These are phyloP conservation scores for Tachyglossus aculeatus DNA, from an alignment of 2,797 vertebrate genomes.

Conservation along the genomic window DNA sequence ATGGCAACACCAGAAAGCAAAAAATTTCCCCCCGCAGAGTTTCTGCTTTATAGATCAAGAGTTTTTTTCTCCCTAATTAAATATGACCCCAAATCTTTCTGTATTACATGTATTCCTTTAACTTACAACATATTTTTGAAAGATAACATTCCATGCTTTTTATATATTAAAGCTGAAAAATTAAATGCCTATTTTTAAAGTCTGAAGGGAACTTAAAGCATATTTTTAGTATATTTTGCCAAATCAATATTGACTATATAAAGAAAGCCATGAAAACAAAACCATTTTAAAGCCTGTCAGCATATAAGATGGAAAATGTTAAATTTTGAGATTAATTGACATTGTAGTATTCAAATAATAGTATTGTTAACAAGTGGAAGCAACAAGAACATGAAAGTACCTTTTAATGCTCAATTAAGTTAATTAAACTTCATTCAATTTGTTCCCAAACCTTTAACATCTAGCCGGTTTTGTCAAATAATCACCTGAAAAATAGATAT, in stretches of 20 bases:
- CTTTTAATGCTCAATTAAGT: background rate
- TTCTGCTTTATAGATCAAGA: background rate
- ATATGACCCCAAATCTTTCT: conserved; percentile 42
- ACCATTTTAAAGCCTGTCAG: conserved; percentile 1
- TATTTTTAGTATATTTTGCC: conserved; percentile 28
- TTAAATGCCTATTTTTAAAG: conserved; percentile 33
- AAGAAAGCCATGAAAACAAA: background rate
- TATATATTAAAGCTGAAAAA: background rate
- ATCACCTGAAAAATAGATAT: too few species aligned
- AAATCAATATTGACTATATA: background rate
- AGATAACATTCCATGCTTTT: background rate
- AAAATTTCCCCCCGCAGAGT: background rate
- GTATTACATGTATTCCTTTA: conserved; percentile 28
- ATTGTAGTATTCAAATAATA: background rate
- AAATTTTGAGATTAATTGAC: background rate
- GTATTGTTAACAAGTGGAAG: background rate
- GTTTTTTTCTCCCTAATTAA: conserved; percentile 42
- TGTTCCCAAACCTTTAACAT: too few species aligned
- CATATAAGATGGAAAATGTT: background rate
- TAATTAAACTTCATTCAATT: background rate
- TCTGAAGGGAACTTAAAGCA: conserved; percentile 50
- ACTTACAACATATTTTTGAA: conserved; percentile 29
- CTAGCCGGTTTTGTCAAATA: too few species aligned
- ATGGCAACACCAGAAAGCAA: background rate
- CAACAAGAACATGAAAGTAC: background rate